A percentile compares a stretch with the other conserved stretches of the same genome.
phyloP scores from a whole-genome alignment of 2,888 invertebrate species.

The Caenorhabditis doughertyi region DNA sequence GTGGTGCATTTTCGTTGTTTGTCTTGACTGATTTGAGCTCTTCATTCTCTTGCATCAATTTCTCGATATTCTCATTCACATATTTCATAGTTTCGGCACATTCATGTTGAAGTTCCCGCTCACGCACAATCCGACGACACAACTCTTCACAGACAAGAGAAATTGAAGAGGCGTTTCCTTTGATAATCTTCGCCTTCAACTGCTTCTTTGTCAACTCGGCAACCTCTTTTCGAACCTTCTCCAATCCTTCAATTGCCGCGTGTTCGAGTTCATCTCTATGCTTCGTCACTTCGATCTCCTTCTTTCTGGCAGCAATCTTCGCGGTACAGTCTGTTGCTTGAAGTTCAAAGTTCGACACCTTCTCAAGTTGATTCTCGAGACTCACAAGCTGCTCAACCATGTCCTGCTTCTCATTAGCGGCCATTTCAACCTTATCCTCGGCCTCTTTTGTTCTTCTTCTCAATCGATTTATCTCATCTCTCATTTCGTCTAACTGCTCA shows the following conservation, averaged over 20 bases:
- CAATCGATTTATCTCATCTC: slow-evolving; percentile 5
- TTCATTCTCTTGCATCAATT: slow-evolving; percentile 18
- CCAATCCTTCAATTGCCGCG: slow-evolving; percentile 44
- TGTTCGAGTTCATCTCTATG: slow-evolving; percentile 15
- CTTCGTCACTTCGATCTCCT: slow-evolving; percentile 21
- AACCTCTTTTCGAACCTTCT: slow-evolving; percentile 36
- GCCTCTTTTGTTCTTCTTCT: slow-evolving; percentile 22
- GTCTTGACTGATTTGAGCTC: neutral
- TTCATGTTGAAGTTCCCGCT: slow-evolving; percentile 37
- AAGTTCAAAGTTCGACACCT: slow-evolving; percentile 20
- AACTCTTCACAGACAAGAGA: slow-evolving; percentile 45
- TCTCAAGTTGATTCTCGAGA: slow-evolving; percentile 33
- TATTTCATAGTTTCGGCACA: slow-evolving; percentile 8
- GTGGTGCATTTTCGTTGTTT: slow-evolving; percentile 52
- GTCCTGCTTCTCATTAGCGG: slow-evolving; percentile 15
- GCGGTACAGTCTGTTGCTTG: slow-evolving; percentile 18
- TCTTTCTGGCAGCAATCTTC: slow-evolving; percentile 36
- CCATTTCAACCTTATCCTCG: slow-evolving; percentile 21
- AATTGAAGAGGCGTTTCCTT: slow-evolving; percentile 45
- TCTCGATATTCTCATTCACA: slow-evolving; percentile 44
- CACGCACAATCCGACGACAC: slow-evolving; percentile 26
- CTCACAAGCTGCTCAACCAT: slow-evolving; percentile 18
- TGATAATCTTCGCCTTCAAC: slow-evolving; percentile 26
- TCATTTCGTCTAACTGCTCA: slow-evolving; percentile 10
- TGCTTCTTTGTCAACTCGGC: slow-evolving; percentile 37